Percentiles rank a stretch among this genome's conserved stretches.
phyloP scores from a whole-genome alignment of 2,797 vertebrate species.

The Malurus splendens region DNA sequence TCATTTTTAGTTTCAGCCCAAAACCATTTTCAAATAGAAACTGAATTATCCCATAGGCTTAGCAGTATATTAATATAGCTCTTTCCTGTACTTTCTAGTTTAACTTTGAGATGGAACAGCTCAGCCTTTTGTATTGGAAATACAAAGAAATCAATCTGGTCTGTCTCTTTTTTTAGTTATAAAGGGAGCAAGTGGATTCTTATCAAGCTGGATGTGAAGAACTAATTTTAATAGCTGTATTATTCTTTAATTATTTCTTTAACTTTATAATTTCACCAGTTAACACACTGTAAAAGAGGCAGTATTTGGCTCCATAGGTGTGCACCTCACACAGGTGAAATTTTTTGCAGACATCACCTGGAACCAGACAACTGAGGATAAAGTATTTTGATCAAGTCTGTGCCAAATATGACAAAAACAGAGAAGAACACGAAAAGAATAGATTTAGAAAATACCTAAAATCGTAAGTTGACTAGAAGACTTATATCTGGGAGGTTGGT shows the following conservation, averaged over 20 bases:
- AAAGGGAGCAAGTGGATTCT: not conserved
- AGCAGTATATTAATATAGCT: not conserved
- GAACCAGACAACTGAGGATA: not conserved
- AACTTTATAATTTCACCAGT: not conserved
- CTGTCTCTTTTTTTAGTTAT: not conserved
- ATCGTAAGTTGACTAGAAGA: not conserved
- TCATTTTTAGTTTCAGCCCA: conserved; percentile 2
- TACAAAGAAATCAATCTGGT: not conserved
- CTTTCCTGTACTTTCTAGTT: not conserved
- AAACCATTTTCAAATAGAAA: conserved; percentile 14
- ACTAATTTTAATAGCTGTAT: not conserved
- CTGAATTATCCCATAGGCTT: not conserved
- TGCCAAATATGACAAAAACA: not conserved
- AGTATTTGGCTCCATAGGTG: not conserved
- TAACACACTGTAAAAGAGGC: not conserved
- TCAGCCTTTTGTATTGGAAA: not conserved
- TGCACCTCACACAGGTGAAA: not conserved
- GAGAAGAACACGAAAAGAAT: not conserved
- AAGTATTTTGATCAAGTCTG: not conserved
- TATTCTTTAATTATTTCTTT: not conserved
- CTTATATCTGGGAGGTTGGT: not conserved
- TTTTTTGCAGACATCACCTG: not conserved
- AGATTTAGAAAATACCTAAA: not conserved
- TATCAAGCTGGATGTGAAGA: not conserved
- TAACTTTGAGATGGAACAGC: not conserved